Evolutionary conservation across 2,888 invertebrate species (phyloP), one percentile per base, ranked within the genome.

Genomic region (Ichneumon xanthorius): DNA sequence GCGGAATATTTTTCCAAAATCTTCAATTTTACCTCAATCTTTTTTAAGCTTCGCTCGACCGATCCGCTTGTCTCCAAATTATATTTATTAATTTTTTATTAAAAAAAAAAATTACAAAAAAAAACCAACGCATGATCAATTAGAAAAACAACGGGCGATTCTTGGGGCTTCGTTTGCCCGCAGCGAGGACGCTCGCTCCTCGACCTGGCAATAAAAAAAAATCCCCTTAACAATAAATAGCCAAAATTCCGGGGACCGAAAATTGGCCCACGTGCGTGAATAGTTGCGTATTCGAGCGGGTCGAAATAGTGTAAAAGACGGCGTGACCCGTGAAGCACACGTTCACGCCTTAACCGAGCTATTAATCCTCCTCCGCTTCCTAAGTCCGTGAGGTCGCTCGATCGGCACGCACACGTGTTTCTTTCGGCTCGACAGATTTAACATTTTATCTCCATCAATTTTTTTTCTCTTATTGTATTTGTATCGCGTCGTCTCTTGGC

Each of bases 351-450:
- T 87, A 87, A 87, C 84, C 84, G 88, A 83, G 84, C 86, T 82
- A 88, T 88, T 88, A 88, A 88, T 88, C 86, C 86, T 88, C 87
- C 83, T 82, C 80, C 86, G 85, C 83, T 85, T 86, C 86, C 82
- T 82, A 82, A 86, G 86, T 86, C 86, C 61, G 50, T 67, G 72
- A 71, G 58, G 70, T 76, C 76, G 73, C 84, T 72, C 84, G 82
- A 82, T 82, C 84, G 80, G 84, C 84, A 83, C 82, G 86, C 81
- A 81, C 84, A 82, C 30, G 58, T 61, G 37, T 37, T 55, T 73
- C 61, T 30, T 16, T 22, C 37, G 7, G 48, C 45, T 11, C 26
- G 26, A 19, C 30, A 45, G 30, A 16, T 22, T 63, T 48, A 45
- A 61, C 45, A 45, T 61, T 40, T 16, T 65, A 19, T 68, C 80